Base-by-base conservation (phyloP, 2,113 vertebrate species). In the Burhinus oedicnemus region DNA sequence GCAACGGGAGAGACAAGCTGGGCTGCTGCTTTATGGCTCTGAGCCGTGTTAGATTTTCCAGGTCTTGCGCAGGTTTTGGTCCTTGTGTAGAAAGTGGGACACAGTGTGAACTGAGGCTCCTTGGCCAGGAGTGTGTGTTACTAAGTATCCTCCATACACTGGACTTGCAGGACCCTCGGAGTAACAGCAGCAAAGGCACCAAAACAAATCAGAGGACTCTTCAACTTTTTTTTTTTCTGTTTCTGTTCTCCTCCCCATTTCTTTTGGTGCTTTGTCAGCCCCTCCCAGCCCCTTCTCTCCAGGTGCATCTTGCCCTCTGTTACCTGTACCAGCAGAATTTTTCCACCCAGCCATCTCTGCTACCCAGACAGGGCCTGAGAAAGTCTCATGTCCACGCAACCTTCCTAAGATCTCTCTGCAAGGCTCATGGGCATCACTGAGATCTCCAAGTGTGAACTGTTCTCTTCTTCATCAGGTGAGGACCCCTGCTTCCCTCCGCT, bases 381-480 rank as follows among this genome's bases (percentile, higher is more conserved):
- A 98, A 57, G 80, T 52, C 6, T 89, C 97, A 0, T 78, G 97
- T 62, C 76, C 97, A 29, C 96, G 44, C 68, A 95, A 85, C 29
- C 97, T 98, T 18, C 98, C 99, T 66, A 98, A 98, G 97, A 98
- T 98, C 34, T 97, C 98, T 51, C 98, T 99, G 49, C 98, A 99
- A 77, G 98, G 98, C 72, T 99, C 99, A 16, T 99, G 99, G 99
- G 99, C 99, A 3, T 99, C 99, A 25, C 98, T 99, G 61, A 98
- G 98, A 69, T 99, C 99, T 8, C 98, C 99, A 0, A 98, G 97
- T 32, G 98, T 98, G 94, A 98, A 99, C 97, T 98, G 99, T 62
- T 97, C 98, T 8, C 97, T 99, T 72, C 98, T 98, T 89, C 98
- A 97, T 32, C 99, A 99, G 99, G 99, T 99, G 97, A n/a, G 93